Conservation (phyloP, 2,797 vertebrate genomes). For the Helarctos malayanus region DNA sequence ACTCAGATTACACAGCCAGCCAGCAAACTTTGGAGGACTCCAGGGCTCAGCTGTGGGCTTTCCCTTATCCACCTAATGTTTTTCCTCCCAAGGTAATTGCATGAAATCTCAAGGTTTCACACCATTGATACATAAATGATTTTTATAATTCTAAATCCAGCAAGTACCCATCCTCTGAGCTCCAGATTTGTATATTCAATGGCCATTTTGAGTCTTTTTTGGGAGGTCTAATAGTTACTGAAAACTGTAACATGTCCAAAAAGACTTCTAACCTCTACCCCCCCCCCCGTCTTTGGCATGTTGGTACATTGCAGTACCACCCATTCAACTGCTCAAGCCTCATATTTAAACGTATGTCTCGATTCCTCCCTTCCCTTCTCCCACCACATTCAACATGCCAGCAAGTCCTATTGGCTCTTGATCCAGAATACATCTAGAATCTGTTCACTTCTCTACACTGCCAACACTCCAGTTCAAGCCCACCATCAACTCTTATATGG, state of each 20-base stretch:
- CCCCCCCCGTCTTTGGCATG: not conserved
- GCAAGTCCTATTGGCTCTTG: not conserved
- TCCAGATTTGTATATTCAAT: not conserved
- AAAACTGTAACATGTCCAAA: not conserved
- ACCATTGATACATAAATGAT: not conserved
- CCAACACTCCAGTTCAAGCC: not conserved
- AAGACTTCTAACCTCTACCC: not conserved
- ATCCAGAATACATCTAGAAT: not conserved
- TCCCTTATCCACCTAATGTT: conserved; percentile 24
- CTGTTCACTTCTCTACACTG: not conserved
- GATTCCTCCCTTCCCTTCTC: not conserved
- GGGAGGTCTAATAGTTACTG: not conserved
- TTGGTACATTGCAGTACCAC: not conserved
- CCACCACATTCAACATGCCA: not conserved
- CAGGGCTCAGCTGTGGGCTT: not conserved
- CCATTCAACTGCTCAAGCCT: not conserved
- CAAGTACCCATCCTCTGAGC: not conserved
- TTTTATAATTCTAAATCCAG: conserved; percentile 62
- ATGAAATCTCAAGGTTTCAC: conserved; percentile 50
- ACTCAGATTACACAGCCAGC: conserved; percentile 37
- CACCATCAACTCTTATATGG: not conserved
- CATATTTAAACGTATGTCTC: not conserved
- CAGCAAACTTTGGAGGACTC: conserved; percentile 17
- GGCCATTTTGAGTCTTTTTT: not conserved
- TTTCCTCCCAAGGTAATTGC: conserved; percentile 44